Evolutionary conservation across 2,888 invertebrate species (phyloP), one percentile per base, ranked within the genome.

Genomic region (Tineola bisselliella): DNA sequence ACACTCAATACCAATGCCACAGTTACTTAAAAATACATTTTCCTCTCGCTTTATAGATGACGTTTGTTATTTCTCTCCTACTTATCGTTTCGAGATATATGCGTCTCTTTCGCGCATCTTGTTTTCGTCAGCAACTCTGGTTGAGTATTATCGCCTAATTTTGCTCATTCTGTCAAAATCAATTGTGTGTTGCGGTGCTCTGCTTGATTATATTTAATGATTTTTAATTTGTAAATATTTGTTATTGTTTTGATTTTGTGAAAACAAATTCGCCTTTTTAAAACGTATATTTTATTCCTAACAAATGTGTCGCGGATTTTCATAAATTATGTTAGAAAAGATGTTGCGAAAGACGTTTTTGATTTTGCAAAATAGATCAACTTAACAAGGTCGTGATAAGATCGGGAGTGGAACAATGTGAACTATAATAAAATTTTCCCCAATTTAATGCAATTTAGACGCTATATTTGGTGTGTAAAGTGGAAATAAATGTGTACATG

Each of bases 361-460:
- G 67, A 67, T 69, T 68, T 70, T 71, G 73, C 71, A 69, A 76
- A 74, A 73, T 70, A 68, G 69, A 72, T 69, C 66, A 67, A 25
- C 70, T 68, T 66, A 65, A 64, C 71, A 73, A 74, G 72, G 72
- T 74, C 69, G 69, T 64, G 65, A 72, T 70, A 70, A 70, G 68
- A 69, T 68, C 71, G 66, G 69, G 68, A 69, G 70, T 69, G 67
- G 66, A 65, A 67, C 70, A 69, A 68, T 69, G 71, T 72, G 72
- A 69, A 77, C 79, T 71, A n/a, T n/a, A 66, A 82, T 81, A 80
- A 70, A 71, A 75, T 66, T 64, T 68, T 69, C 68, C 65, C 68
- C 69, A 67, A 62, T 69, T 67, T 44, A 13, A 19, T 43, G 17
- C 38, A n/a, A 43, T 59, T 44, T 54, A 8, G 13, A 13, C 48